A percentile compares a stretch with the other conserved stretches of the same genome.
These are phyloP conservation scores for Macquaria australasica DNA, from an alignment of 2,113 vertebrate species.

Conservation along the genomic window DNA sequence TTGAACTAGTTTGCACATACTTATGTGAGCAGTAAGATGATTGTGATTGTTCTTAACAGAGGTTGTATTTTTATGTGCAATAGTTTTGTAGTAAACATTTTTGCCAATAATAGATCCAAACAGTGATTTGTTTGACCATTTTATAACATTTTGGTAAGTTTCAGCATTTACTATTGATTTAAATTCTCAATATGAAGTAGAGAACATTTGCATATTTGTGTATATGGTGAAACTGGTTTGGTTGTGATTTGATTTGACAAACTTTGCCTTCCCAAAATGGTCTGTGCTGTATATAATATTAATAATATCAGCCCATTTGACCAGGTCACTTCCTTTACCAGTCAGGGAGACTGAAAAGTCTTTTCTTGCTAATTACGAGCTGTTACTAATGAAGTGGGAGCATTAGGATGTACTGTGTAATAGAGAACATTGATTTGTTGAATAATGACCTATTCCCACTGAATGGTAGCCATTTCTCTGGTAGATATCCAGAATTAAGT, in stretches of 20 bases:
- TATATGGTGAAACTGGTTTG: slow-evolving; percentile 18
- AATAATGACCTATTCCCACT: slow-evolving; percentile 45
- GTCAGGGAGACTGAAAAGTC: slow-evolving; percentile 6
- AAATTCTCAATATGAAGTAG: slow-evolving; percentile 19
- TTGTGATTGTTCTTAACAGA: slow-evolving; percentile 70
- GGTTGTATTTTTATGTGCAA: slow-evolving; percentile 80
- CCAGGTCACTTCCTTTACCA: slow-evolving; percentile 12
- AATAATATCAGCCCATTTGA: slow-evolving; percentile 23
- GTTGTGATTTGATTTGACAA: slow-evolving; percentile 33
- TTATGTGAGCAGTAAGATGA: slow-evolving; percentile 49
- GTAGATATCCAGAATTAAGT: slow-evolving; percentile 33
- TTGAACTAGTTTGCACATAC: slow-evolving; percentile 70
- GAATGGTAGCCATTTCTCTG: slow-evolving; percentile 52
- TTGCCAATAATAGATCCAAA: slow-evolving; percentile 56
- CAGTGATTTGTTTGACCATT: slow-evolving; percentile 64
- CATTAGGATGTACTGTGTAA: not conserved
- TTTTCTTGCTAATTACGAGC: slow-evolving; percentile 26
- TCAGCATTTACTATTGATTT: slow-evolving; percentile 55
- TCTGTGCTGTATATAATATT: slow-evolving; percentile 34
- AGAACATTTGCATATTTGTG: slow-evolving; percentile 12
- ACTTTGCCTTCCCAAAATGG: slow-evolving; percentile 36
- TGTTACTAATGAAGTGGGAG: slow-evolving; percentile 73
- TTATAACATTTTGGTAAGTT: slow-evolving; percentile 57
- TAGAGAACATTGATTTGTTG: slow-evolving; percentile 17
- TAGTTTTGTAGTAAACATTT: slow-evolving; percentile 77